phyloP scores from a whole-genome alignment of 1,140 invertebrate species.

The Zophobas morio region DNA sequence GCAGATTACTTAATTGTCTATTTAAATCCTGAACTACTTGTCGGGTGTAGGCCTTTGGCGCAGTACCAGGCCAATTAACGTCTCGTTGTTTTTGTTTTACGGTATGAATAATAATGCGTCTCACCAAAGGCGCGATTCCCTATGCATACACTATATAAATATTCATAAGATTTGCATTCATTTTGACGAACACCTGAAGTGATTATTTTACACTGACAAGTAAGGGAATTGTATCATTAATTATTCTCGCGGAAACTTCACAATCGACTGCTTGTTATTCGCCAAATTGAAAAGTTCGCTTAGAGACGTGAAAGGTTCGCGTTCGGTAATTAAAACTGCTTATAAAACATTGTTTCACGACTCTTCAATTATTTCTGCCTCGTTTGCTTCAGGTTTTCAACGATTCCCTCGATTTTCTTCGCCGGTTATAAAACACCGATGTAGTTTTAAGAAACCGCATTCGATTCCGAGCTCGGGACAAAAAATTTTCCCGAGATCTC shows the following conservation, averaged over 20 bases:
- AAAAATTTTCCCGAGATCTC: background rate
- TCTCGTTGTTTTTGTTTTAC: slow-evolving; percentile 51
- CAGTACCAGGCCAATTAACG: slow-evolving; percentile 52
- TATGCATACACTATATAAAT: slow-evolving; percentile 60
- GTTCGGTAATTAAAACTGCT: slow-evolving; percentile 35
- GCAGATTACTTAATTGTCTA: slow-evolving; percentile 28
- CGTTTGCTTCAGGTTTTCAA: background rate
- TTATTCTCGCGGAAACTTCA: slow-evolving; percentile 51
- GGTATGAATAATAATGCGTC: slow-evolving; percentile 59
- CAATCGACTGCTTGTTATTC: slow-evolving; percentile 41
- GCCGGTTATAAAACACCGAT: background rate
- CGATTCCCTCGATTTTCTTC: background rate
- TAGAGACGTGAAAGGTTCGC: slow-evolving; percentile 35
- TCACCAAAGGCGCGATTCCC: slow-evolving; percentile 59
- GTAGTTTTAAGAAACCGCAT: slow-evolving; percentile 8
- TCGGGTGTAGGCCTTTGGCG: slow-evolving; percentile 43
- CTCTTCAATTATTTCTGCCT: slow-evolving; percentile 25
- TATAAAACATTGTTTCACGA: slow-evolving; percentile 28
- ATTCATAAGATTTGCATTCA: slow-evolving; percentile 58
- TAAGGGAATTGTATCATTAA: slow-evolving; percentile 56
- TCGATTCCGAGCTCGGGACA: background rate
- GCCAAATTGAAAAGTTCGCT: slow-evolving; percentile 40
- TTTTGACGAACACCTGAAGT: slow-evolving; percentile 60
- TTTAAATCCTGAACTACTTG: slow-evolving; percentile 31
- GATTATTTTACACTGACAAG: slow-evolving; percentile 59